Base-by-base conservation (phyloP, 1,140 invertebrate genomes). In the Theocolax elegans region DNA sequence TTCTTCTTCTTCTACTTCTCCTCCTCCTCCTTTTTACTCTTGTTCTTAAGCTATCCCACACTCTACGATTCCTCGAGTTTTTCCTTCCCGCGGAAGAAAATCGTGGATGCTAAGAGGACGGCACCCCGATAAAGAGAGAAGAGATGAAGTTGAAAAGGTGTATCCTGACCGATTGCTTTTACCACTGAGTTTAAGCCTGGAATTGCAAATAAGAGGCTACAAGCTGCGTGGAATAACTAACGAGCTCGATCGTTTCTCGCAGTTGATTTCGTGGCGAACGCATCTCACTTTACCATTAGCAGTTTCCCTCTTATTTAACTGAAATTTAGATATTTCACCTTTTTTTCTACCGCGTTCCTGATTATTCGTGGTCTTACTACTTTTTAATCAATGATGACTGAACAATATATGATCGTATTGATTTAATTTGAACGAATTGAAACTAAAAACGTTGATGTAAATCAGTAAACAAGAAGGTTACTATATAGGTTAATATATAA, bases 201-300 rank as follows among this genome's bases (percentile, higher is more conserved):
- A 62, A 68, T 60, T 31, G 56, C 49, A 63, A 69, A 69, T 69
- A 49, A 63, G 35, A 48, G 38, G 44, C 21, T 38, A 59, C 38
- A 56, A 27, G 66, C 40, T 35, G 38, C 46, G 60, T 23, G 15
- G 68, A 71, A 71, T 71, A 71, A 64, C 49, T 71, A 71, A 71
- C 53, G 60, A 71, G 68, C 15, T 19, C 29, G 56, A 31, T 42
- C 31, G 49, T 2, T 25, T 46, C 48, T 51, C 35, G 65, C 35
- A 27, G 31, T 31, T 63, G 48, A 58, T 63, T 70, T 70, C 51
- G 67, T 42, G 23, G 27, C 4, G 29, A 58, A 44, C 25, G 67
- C 60, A 58, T 71, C 68, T 71, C 58, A 71, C 53, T 71, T 65
- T 51, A 42, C 29, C 65, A 25, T 53, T 19, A 35, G 38, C n/a